Evolutionary conservation across 1,140 invertebrate genomes (phyloP).

Genomic region (Globodera rostochiensis): DNA sequence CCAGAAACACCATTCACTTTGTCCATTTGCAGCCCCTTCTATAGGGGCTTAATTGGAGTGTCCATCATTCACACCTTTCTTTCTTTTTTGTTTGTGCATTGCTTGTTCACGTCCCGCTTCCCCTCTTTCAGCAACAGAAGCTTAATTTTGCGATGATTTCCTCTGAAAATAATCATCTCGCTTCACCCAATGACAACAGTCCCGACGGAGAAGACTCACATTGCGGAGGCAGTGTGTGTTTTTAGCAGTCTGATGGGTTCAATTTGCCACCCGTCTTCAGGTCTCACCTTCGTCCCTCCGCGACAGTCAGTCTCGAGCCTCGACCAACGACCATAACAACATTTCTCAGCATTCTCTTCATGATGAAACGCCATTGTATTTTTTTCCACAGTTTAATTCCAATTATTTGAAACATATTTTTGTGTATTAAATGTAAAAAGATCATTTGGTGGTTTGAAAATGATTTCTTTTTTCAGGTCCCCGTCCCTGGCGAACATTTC

Average conservation of each 20-base stretch:
- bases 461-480: conserved; percentile 19
- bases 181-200: neutral
- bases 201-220: conserved; percentile 12
- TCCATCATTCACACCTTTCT: neutral
- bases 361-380: conserved; percentile 17
- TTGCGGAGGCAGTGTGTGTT: conserved; percentile 28
- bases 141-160: conserved; percentile 7
- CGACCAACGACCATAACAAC: conserved; percentile 25
- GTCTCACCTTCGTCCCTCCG: conserved; percentile 25
- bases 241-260: neutral
- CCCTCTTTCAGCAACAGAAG: too few relatives aligned
- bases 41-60: neutral
- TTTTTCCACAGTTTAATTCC: neutral
- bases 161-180: conserved; percentile 15
- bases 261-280: conserved; percentile 1
- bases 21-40: neutral
- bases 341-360: conserved; percentile 6
- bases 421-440: neutral
- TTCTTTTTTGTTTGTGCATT: neutral
- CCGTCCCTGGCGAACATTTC: conserved; percentile 41
- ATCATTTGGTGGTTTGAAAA: too few relatives aligned
- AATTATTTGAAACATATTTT: conserved; percentile 1
- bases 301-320: conserved; percentile 27
- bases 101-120: too few relatives aligned
- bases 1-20: neutral